Percentiles rank a stretch among this genome's conserved stretches.
Evolutionary conservation across 2,797 vertebrate species (phyloP).

Genomic region (Tragelaphus eurycerus): DNA sequence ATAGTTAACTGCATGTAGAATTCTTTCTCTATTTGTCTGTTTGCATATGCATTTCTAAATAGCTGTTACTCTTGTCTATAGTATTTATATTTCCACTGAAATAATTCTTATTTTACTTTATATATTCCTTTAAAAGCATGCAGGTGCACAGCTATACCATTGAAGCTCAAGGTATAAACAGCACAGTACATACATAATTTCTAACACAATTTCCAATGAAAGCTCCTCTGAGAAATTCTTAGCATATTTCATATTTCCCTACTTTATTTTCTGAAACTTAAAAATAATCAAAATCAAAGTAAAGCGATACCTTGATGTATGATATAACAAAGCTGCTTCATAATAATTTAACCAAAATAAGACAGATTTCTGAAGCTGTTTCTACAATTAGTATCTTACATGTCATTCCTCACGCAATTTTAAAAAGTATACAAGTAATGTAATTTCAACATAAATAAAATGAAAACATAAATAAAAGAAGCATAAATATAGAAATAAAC

Average conservation of each 20-base stretch:
- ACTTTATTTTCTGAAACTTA: not conserved
- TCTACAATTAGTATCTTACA: not conserved
- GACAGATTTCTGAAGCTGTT: not conserved
- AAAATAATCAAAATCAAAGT: not conserved
- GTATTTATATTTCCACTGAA: not conserved
- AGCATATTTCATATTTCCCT: not conserved
- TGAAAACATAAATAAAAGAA: not conserved
- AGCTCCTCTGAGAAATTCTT: not conserved
- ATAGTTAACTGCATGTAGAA: not conserved
- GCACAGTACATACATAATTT: not conserved
- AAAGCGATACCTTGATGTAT: not conserved
- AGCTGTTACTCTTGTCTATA: not conserved
- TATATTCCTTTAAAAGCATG: not conserved
- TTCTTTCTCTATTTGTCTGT: not conserved
- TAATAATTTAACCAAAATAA: not conserved
- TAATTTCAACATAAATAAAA: not conserved
- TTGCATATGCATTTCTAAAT: not conserved
- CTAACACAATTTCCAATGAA: slow-evolving; percentile 7
- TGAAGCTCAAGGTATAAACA: not conserved
- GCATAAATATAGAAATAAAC: not conserved
- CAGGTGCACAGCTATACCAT: not conserved
- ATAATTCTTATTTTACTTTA: not conserved
- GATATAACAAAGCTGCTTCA: not conserved
- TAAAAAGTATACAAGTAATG: not conserved
- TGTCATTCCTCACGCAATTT: not conserved